Conservation (phyloP, 2,113 vertebrate species). For the Mugil cephalus region DNA sequence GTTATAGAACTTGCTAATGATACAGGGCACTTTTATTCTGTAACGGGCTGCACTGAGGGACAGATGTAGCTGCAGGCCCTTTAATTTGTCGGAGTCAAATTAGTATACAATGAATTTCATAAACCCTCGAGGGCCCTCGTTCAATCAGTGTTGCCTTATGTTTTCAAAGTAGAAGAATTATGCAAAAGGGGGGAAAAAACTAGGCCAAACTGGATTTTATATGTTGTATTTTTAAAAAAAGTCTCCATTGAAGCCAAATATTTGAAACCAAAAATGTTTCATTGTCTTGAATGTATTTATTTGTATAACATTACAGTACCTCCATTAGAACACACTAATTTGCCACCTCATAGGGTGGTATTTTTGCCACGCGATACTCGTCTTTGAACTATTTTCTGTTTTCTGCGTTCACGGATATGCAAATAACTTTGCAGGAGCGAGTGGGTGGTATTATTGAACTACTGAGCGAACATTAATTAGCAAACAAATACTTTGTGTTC, state of each 20-base stretch:
- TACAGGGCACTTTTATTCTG: slow-evolving; percentile 44
- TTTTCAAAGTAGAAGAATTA: slow-evolving; percentile 58
- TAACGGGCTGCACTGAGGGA: slow-evolving; percentile 57
- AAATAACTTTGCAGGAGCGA: neutral
- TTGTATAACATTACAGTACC: slow-evolving; percentile 19
- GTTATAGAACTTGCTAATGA: slow-evolving; percentile 60
- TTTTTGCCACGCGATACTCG: neutral
- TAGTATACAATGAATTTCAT: slow-evolving; percentile 67
- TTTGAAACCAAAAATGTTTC: too few relatives aligned
- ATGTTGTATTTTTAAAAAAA: slow-evolving; percentile 10
- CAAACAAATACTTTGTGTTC: neutral
- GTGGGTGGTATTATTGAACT: neutral
- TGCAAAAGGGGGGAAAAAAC: slow-evolving; percentile 21
- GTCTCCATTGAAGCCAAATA: slow-evolving; percentile 1
- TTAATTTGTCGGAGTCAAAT: slow-evolving; percentile 70
- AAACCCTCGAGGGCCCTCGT: slow-evolving; percentile 49
- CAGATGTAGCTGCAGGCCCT: slow-evolving; percentile 65
- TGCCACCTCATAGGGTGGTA: neutral
- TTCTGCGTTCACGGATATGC: slow-evolving; percentile 25
- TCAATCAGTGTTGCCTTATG: slow-evolving; percentile 61
- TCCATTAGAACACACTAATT: neutral
- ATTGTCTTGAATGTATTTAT: slow-evolving; percentile 33
- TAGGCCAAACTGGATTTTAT: slow-evolving; percentile 45
- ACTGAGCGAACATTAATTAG: neutral
- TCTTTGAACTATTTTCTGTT: neutral